Base-by-base conservation (phyloP, 1,140 invertebrate species). In the Bombus fervidus region DNA sequence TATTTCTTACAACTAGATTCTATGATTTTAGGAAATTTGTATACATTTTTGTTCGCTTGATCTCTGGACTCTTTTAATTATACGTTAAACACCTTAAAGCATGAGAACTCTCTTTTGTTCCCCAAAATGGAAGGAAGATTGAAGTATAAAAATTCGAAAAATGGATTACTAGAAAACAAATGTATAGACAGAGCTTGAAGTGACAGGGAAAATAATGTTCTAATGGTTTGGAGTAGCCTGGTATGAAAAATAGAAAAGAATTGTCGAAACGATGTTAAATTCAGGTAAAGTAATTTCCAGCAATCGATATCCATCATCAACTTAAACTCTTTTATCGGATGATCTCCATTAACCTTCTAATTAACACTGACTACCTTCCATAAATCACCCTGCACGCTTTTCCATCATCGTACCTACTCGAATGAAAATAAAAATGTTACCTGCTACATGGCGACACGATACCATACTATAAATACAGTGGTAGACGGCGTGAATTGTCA, bases 241-340 rank as follows among this genome's bases (percentile, higher is more conserved):
- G 18, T 12, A 39, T 25, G 9, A 73, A n/a, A 73, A 71, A 39
- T 37, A 25, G 34, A 3, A 25, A 10, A 25, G 18, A 37, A 69
- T 37, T 10, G 34, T 8, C 31, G 64, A 31, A 34, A 68, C 31
- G 15, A 25, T 71, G 68, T 71, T 39, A 39, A 39, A 25, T 25
- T 22, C 25, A 10, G 12, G 31, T 13, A 6, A 71, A 71, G 68
- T 25, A 71, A 39, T 71, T 39, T 39, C 37, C 37, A 71, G 2
- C 37, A 39, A 71, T 39, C 37, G 37, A 39, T 71, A 28, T 71
- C 37, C 68, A 39, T 39, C 37, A 39, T 25, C 25, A 71, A 71
- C 34, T 71, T 39, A 71, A 71, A 71, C 68, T 71, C 68, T 71
- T 71, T 71, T 39, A 71, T 39, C 68, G 34, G 13, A 72, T 41